phyloP scores from a whole-genome alignment of 2,888 invertebrate species.

The Ditula angustiorana region DNA sequence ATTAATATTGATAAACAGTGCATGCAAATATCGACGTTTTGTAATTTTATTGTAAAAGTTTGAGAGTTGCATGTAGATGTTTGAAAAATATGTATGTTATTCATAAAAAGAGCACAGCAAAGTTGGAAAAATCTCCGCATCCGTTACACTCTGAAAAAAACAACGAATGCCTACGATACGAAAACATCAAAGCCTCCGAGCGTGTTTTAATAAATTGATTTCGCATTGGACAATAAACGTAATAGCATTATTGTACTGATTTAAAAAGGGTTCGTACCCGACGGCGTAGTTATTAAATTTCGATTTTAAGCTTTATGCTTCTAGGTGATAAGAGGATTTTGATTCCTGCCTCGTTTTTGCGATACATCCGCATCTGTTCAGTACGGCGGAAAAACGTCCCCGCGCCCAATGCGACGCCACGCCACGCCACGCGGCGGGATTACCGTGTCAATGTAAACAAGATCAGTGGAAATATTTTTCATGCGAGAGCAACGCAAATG shows the following conservation, averaged over 20 bases:
- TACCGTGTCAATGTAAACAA: slow-evolving; percentile 78
- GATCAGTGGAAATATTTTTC: slow-evolving; percentile 75
- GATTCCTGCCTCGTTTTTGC: slow-evolving; percentile 59
- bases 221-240: slow-evolving; percentile 18
- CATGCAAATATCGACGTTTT: too few relatives aligned
- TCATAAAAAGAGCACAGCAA: too few relatives aligned
- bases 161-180: slow-evolving; percentile 1
- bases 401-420: slow-evolving; percentile 49
- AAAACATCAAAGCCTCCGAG: background rate
- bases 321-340: slow-evolving; percentile 73
- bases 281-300: slow-evolving; percentile 65
- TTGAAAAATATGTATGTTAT: too few relatives aligned
- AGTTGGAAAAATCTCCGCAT: too few relatives aligned
- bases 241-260: slow-evolving; percentile 9
- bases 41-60: too few relatives aligned
- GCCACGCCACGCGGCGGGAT: slow-evolving; percentile 54
- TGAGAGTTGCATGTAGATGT: too few relatives aligned
- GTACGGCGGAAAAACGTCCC: slow-evolving; percentile 62
- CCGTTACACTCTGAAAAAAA: too few relatives aligned
- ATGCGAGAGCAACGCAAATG: slow-evolving; percentile 69
- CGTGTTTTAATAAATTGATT: slow-evolving; percentile 29
- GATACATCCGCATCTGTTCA: slow-evolving; percentile 58
- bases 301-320: slow-evolving; percentile 74
- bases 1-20: too few relatives aligned
- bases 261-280: slow-evolving; percentile 10